phyloP scores from a whole-genome alignment of 2,113 vertebrate species.

The Cinclus cinclus region DNA sequence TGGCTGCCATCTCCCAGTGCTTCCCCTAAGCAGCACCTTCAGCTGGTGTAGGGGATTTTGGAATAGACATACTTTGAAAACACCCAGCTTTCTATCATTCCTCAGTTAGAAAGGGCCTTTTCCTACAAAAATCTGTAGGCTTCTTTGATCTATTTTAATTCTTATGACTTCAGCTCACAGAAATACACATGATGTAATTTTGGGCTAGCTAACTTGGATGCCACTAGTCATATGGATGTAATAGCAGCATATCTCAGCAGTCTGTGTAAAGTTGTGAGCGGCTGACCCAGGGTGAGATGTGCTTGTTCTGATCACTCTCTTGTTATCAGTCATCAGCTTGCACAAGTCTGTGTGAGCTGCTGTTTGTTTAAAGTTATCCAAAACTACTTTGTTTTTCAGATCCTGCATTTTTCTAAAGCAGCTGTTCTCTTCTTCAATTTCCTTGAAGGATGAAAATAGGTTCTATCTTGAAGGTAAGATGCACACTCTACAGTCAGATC shows the following conservation, averaged over 20 bases:
- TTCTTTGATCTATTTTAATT: not conserved
- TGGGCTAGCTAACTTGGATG: not conserved
- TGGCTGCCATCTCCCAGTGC: not conserved
- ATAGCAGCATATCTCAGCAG: not conserved
- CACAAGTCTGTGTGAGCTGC: not conserved
- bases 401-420: not conserved
- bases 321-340: not conserved
- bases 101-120: not conserved
- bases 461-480: not conserved
- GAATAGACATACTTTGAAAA: not conserved
- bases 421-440: not conserved
- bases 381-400: not conserved
- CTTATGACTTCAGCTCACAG: not conserved
- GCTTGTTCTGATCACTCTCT: not conserved
- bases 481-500: not conserved
- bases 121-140: not conserved
- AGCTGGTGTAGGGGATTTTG: not conserved
- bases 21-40: not conserved
- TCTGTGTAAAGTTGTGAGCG: not conserved
- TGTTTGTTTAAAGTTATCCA: not conserved
- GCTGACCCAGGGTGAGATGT: not conserved
- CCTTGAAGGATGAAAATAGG: not conserved
- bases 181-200: not conserved
- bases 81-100: not conserved
- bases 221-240: not conserved